Percentiles rank a stretch among this genome's conserved stretches.
Conservation (phyloP, 2,797 vertebrate genomes). For the Lemur catta region DNA sequence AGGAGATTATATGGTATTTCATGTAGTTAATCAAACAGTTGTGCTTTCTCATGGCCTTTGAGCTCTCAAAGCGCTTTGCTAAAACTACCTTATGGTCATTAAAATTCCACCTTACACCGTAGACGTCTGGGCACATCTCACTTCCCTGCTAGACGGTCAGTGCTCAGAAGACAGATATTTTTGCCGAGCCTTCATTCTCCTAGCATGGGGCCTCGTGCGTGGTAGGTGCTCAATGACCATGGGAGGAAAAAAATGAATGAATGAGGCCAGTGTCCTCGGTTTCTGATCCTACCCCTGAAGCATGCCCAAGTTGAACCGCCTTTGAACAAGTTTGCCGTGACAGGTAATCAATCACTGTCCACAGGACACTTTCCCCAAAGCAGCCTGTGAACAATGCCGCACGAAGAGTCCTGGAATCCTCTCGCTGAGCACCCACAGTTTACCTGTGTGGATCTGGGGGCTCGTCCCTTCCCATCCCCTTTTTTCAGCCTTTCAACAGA, state of each 20-base stretch:
- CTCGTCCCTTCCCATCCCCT: not conserved
- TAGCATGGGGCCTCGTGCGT: not conserved
- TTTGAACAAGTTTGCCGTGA: conserved; percentile 20
- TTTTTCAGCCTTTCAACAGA: not conserved
- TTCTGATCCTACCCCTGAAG: not conserved
- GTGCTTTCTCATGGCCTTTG: not conserved
- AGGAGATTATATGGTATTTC: not conserved
- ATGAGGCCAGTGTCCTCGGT: not conserved
- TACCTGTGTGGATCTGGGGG: not conserved
- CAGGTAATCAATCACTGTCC: conserved; percentile 61
- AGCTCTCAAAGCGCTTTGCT: not conserved
- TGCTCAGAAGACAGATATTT: not conserved
- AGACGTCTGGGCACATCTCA: not conserved
- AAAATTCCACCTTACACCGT: not conserved
- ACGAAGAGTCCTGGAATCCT: not conserved
- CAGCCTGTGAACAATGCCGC: not conserved
- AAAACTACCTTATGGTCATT: not conserved
- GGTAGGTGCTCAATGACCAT: not conserved
- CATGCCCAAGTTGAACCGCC: not conserved
- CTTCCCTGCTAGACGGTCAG: not conserved
- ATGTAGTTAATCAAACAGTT: not conserved
- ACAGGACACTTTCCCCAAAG: not conserved
- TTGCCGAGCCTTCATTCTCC: not conserved
- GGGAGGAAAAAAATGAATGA: conserved; percentile 1
- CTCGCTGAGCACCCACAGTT: not conserved